Evolutionary conservation across 2,113 vertebrate species (phyloP), one percentile per base, ranked within the genome.

Genomic region (Rutilus rutilus): DNA sequence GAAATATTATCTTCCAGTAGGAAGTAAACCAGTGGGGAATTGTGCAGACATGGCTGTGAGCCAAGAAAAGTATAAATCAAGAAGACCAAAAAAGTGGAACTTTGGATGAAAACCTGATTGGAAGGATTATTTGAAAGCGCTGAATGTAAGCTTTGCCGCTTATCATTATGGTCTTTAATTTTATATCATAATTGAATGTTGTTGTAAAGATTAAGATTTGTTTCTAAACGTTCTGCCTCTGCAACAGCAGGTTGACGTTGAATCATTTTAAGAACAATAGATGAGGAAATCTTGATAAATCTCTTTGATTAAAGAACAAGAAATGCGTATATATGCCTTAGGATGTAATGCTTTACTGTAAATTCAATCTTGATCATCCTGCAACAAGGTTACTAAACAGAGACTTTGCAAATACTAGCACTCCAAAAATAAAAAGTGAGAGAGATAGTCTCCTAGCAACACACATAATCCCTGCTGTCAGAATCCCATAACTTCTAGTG

Each of bases 311-410:
- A 71, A 21, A 42, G 23, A 45, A 25, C 11, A 73, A 42, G 9
- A 42, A 42, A 33, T 77, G 47, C 19, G 8, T 54, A 17, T 52
- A 19, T 69, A 10, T 50, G 62, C 2, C 9, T 50, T 82, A 47
- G 39, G 2, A 67, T 50, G 59, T 4, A 62, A 64, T 80, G 12
- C 39, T 30, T 45, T 47, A 27, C 57, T 45, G 21, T 62, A 62
- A 62, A 79, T 25, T 64, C 78, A 79, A 15, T 80, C 36, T 80
- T 64, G 59, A 21, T 45, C 45, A 45, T 64, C 59, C 14, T 27
- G 59, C 36, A 17, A 27, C 36, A 81, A 30, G 59, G 78, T 47
- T 47, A 65, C n/a, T 90, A 93, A 91, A 88, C 62, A 23, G 17
- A 25, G 36, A 67, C 42, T 30, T 64, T 23, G 84, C 12, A 67